Conservation (phyloP, 2,888 invertebrate genomes). For the Dryococelus australis region DNA sequence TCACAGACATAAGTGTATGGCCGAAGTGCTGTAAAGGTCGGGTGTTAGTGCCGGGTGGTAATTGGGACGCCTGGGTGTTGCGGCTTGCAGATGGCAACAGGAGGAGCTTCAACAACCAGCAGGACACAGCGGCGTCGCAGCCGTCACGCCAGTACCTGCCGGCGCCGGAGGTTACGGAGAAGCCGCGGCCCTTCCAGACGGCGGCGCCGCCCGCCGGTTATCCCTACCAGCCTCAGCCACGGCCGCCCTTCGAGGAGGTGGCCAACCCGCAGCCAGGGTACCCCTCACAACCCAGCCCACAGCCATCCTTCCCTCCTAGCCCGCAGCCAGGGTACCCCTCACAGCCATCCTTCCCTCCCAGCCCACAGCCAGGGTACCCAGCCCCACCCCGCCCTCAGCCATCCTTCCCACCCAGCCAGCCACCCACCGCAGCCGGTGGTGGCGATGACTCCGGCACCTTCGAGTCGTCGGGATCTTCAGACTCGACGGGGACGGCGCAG, state of each 20-base stretch:
- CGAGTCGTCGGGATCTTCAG: not conserved
- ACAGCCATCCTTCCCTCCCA: constrained; percentile 41
- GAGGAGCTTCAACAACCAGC: constrained; percentile 9
- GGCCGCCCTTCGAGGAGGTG: constrained; percentile 3
- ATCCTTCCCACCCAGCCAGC: not conserved
- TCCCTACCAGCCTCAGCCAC: constrained; percentile 31
- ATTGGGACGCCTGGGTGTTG: not conserved
- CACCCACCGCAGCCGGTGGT: not conserved
- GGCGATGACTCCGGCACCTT: not conserved
- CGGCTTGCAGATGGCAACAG: not conserved
- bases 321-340: constrained; percentile 19
- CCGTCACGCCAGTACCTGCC: constrained; percentile 62
- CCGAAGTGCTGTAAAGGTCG: too few species aligned
- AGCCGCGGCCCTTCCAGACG: constrained; percentile 46
- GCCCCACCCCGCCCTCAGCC: not conserved
- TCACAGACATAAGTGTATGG: too few species aligned
- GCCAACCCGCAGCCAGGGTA: constrained; percentile 28
- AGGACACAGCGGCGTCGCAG: constrained; percentile 31
- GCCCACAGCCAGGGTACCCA: not conserved
- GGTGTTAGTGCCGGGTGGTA: too few species aligned
- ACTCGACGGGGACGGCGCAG: not conserved
- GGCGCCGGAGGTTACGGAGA: constrained; percentile 37
- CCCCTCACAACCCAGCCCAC: constrained; percentile 36
- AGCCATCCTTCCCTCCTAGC: constrained; percentile 36
- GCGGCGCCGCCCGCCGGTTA: constrained; percentile 22